A percentile compares a stretch with the other conserved stretches of the same genome.
phyloP scores from a whole-genome alignment of 2,113 vertebrate genomes.

The Pao palembangensis region DNA sequence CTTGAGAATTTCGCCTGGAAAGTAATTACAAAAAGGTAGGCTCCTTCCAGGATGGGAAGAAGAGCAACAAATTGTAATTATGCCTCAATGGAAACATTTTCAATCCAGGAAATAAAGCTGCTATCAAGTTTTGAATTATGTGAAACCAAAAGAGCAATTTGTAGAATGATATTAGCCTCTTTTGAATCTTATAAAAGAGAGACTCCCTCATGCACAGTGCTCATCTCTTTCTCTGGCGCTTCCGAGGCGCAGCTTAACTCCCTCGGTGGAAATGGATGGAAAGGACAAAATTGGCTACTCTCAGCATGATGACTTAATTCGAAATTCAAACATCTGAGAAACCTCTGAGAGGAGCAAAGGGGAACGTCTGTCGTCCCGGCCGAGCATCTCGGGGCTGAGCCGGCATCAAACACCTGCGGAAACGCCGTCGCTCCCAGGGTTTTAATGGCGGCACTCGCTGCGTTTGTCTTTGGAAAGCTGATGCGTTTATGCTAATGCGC shows the following conservation, averaged over 20 bases:
- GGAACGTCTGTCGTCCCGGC: slow-evolving; percentile 50
- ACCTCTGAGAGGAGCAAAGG: slow-evolving; percentile 50
- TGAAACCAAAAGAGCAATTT: slow-evolving; percentile 62
- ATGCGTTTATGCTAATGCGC: slow-evolving; percentile 56
- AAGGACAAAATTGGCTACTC: slow-evolving; percentile 67
- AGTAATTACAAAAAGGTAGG: slow-evolving; percentile 55
- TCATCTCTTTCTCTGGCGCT: slow-evolving; percentile 49
- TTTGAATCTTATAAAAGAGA: slow-evolving; percentile 54
- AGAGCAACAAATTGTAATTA: slow-evolving; percentile 57
- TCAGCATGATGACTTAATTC: slow-evolving; percentile 62
- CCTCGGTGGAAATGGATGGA: slow-evolving; percentile 61
- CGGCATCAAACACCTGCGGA: slow-evolving; percentile 55
- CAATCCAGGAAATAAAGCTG: slow-evolving; percentile 55
- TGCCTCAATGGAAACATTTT: slow-evolving; percentile 43
- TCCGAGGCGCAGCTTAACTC: slow-evolving; percentile 50
- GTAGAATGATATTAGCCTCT: slow-evolving; percentile 58
- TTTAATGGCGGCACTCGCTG: slow-evolving; percentile 24
- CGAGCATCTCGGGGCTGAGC: slow-evolving; percentile 52
- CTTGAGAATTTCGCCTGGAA: slow-evolving; percentile 41
- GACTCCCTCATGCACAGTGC: slow-evolving; percentile 55
- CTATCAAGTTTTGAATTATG: slow-evolving; percentile 63
- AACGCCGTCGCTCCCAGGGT: slow-evolving; percentile 33
- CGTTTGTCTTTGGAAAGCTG: slow-evolving; percentile 50
- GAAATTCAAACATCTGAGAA: slow-evolving; percentile 63
- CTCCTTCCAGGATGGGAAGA: slow-evolving; percentile 43